A percentile compares a stretch with the other conserved stretches of the same genome.
These are phyloP conservation scores for Aulostomus chinensis DNA, from an alignment of 2,797 vertebrate genomes.

Conservation along the genomic window DNA sequence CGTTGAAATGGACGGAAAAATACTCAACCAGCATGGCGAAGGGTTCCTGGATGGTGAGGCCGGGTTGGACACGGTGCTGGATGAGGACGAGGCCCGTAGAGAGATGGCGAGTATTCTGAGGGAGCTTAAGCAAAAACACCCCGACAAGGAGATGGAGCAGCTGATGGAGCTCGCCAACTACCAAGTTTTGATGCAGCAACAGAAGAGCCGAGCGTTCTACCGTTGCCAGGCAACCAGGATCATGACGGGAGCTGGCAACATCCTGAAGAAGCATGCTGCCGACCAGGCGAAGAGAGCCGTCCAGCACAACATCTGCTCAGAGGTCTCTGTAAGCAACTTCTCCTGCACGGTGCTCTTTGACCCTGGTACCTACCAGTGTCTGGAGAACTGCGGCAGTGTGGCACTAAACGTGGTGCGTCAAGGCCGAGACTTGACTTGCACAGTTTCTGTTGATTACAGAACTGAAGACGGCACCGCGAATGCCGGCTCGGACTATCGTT, in stretches of 20 bases:
- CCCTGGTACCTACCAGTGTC: slow-evolving; percentile 90
- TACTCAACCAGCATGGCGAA: slow-evolving; percentile 83
- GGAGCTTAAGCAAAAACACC: slow-evolving; percentile 94
- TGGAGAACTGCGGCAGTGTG: slow-evolving; percentile 94
- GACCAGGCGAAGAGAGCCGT: slow-evolving; percentile 89
- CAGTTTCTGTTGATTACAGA: slow-evolving; percentile 86
- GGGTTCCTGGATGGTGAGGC: slow-evolving; percentile 83
- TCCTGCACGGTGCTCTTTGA: slow-evolving; percentile 91
- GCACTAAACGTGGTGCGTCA: slow-evolving; percentile 86
- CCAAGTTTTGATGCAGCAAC: slow-evolving; percentile 90
- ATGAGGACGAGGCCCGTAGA: slow-evolving; percentile 88
- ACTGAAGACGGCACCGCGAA: slow-evolving; percentile 95
- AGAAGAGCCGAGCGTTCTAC: slow-evolving; percentile 95
- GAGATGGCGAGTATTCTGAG: slow-evolving; percentile 92
- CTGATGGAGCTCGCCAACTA: slow-evolving; percentile 92
- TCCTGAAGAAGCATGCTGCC: slow-evolving; percentile 90
- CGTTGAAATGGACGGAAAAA: slow-evolving; percentile 91
- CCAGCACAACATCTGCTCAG: slow-evolving; percentile 85
- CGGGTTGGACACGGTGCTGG: slow-evolving; percentile 82
- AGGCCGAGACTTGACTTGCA: slow-evolving; percentile 86
- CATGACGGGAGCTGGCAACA: slow-evolving; percentile 92
- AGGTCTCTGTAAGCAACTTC: slow-evolving; percentile 75
- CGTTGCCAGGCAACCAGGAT: slow-evolving; percentile 93
- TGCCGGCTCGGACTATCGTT: slow-evolving; percentile 91
- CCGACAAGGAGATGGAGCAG: slow-evolving; percentile 92